Percentiles rank a stretch among this genome's conserved stretches.
phyloP scores from a whole-genome alignment of 2,113 vertebrate genomes.

The Mugil cephalus region DNA sequence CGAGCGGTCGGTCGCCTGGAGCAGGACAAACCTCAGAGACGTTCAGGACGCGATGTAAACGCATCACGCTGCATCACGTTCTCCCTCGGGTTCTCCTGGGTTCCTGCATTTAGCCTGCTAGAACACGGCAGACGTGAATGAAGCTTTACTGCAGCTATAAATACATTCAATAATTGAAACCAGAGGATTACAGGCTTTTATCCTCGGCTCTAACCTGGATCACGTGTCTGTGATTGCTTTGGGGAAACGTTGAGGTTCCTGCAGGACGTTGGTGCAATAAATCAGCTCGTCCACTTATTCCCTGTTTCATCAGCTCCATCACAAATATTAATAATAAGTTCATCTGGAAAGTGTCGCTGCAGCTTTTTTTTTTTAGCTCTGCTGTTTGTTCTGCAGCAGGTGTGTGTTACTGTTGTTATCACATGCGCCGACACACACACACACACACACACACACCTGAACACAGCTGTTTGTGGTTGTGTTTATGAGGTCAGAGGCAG shows the following conservation, averaged over 20 bases:
- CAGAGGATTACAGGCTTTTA: conserved; percentile 54
- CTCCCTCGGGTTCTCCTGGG: conserved; percentile 57
- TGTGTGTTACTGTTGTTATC: conserved; percentile 29
- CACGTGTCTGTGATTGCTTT: conserved; percentile 6
- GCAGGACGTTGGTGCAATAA: no score
- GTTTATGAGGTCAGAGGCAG: neutral
- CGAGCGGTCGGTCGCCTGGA: neutral
- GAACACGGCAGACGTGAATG: conserved; percentile 29
- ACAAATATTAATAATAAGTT: conserved; percentile 21
- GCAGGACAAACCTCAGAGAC: neutral
- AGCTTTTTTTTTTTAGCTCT: no score
- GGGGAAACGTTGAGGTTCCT: neutral
- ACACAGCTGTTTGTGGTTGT: conserved; percentile 35
- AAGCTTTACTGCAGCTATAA: conserved; percentile 46
- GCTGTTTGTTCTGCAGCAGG: conserved; percentile 37
- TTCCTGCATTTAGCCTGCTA: conserved; percentile 43
- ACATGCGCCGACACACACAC: conserved; percentile 9
- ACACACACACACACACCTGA: conserved; percentile 22
- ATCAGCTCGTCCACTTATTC: neutral
- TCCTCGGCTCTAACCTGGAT: conserved; percentile 41
- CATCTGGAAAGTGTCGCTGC: no score
- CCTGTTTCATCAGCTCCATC: no score
- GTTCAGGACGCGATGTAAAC: neutral
- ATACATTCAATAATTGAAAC: conserved; percentile 66
- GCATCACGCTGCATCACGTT: conserved; percentile 56